Evolutionary conservation across 2,888 invertebrate species (phyloP), one percentile per base, ranked within the genome.

Genomic region (Aspidapion aeneum): DNA sequence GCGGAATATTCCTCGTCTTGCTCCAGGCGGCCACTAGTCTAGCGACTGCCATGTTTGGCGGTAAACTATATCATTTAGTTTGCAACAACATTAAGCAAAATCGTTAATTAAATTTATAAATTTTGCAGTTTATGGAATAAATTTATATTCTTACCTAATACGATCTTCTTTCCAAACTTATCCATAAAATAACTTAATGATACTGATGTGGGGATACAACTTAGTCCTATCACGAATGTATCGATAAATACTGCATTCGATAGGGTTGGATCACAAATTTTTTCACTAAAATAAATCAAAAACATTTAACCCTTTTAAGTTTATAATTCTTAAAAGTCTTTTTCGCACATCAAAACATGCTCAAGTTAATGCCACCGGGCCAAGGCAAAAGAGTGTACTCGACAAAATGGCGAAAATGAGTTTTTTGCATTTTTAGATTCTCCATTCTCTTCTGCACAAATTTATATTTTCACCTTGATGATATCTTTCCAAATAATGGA

Each of bases 131-230:
- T n/a, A n/a, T n/a, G n/a, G n/a, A n/a, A n/a, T n/a, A n/a, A n/a
- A n/a, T n/a, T n/a, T n/a, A n/a, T n/a, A n/a, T n/a, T 74, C 82
- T 81, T 66, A 86, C 86, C 82, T 56, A 86, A 74, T 79, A 85
- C 83, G 21, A 79, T 76, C 69, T 85, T 85, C 77, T 86, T 86
- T 68, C 86, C 86, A 19, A 86, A 75, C 70, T 82, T 81, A 67
- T 84, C 82, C 77, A 86, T 85, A 68, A 83, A 82, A 70, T 83
- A 81, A 1, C 86, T 84, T n/a, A 86, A 81, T 50, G 80, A 81
- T 57, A 85, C 78, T 12, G 85, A 83, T 12, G 84, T 83, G 61
- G 85, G 85, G 20, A 85, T 78, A 70, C 85, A 85, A 71, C 85
- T 85, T 58, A 85, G 74, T 1, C 84, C 85, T 63, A 86, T 84